A percentile compares a stretch with the other conserved stretches of the same genome.
phyloP scores from a whole-genome alignment of 2,113 vertebrate species.

The Ciconia maguari region DNA sequence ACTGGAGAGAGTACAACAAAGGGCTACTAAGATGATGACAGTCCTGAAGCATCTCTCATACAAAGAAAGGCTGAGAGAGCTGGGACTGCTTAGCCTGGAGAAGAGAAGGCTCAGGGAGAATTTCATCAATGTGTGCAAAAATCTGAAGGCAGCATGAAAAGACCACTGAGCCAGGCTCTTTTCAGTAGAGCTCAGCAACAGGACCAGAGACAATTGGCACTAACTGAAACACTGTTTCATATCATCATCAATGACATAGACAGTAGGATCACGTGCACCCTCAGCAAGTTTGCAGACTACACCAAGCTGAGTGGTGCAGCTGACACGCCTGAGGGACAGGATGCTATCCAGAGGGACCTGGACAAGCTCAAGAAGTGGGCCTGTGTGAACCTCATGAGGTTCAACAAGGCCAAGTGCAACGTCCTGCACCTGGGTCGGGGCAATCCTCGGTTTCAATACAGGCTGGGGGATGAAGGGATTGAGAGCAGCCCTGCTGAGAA shows the following conservation, averaged over 20 bases:
- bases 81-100: neutral
- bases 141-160: fast-evolving
- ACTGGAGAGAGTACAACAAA: neutral
- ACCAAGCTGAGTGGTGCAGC: neutral
- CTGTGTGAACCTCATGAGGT: neutral
- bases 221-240: neutral
- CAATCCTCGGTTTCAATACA: neutral
- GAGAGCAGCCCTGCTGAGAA: neutral
- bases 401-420: neutral
- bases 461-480: neutral
- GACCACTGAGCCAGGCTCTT: fast-evolving
- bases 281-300: neutral
- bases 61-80: neutral
- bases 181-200: neutral
- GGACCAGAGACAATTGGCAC: neutral
- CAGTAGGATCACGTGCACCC: neutral
- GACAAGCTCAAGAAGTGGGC: neutral
- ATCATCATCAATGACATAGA: neutral
- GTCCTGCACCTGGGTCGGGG: neutral
- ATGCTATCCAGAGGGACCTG: neutral
- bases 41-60: neutral
- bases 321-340: fast-evolving
- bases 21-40: neutral
- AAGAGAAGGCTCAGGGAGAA: neutral
- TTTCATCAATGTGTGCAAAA: neutral